These are phyloP conservation scores for Sturnira hondurensis DNA, from an alignment of 2,113 vertebrate genomes.

Conservation along the genomic window DNA sequence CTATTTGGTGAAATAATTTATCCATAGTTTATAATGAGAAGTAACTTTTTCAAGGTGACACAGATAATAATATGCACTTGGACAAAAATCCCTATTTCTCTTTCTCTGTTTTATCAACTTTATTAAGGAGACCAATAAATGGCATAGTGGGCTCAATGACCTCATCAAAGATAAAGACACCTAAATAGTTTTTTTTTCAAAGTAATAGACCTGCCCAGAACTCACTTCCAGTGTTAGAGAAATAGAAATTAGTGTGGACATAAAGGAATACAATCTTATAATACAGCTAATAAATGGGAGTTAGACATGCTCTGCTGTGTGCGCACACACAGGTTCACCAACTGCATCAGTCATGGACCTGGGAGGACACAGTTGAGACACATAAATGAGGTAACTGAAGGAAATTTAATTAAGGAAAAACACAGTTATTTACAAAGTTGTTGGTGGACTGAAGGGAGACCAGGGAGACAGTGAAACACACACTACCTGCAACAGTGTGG, in stretches of 20 bases:
- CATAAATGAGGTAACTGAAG: background rate
- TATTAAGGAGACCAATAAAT: background rate
- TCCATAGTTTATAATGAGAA: background rate
- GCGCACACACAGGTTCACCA: background rate
- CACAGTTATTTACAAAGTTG: background rate
- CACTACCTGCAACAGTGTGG: background rate
- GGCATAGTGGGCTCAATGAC: background rate
- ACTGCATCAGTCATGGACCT: background rate
- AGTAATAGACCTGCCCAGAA: background rate
- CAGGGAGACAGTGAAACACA: background rate
- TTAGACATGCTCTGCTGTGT: background rate
- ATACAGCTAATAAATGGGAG: background rate
- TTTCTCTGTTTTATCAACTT: background rate
- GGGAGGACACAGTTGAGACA: background rate
- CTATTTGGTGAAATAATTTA: background rate
- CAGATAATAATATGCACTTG: background rate
- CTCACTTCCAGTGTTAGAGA: background rate
- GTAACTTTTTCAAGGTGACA: background rate
- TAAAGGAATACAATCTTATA: background rate
- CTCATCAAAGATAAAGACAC: background rate
- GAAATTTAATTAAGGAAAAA: conserved; percentile 16
- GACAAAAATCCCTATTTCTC: background rate
- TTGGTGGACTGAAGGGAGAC: background rate
- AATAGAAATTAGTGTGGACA: background rate
- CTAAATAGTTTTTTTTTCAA: background rate